Evolutionary conservation across 2,113 vertebrate species (phyloP).

Genomic region (Canis aureus): DNA sequence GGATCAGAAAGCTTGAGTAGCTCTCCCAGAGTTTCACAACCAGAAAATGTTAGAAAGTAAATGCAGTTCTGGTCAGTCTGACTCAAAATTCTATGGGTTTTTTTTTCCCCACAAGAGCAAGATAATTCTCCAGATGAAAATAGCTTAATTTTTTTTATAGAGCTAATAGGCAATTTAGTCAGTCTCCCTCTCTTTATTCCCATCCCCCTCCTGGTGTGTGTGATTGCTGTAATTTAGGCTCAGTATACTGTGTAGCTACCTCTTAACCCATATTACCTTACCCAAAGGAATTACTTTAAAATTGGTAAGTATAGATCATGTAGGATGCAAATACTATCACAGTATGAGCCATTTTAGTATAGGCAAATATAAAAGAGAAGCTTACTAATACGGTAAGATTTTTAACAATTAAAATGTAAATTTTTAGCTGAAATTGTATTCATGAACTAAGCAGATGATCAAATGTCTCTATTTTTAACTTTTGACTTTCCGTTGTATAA

Average conservation of each 20-base stretch:
- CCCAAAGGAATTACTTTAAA: constrained; percentile 25
- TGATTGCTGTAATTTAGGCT: not conserved
- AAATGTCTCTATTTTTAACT: not conserved
- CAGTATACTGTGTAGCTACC: not conserved
- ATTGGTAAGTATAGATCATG: not conserved
- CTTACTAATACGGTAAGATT: not conserved
- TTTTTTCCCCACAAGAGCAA: not conserved
- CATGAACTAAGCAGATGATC: not conserved
- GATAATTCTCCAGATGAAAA: not conserved
- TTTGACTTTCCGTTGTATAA: not conserved
- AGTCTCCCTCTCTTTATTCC: constrained; percentile 1
- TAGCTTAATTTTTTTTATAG: not conserved
- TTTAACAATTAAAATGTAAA: not conserved
- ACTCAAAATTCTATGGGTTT: not conserved
- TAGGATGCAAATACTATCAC: not conserved
- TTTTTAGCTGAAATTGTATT: not conserved
- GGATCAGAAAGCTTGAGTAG: not conserved
- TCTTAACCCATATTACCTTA: constrained; percentile 5
- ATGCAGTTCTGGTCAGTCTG: not conserved
- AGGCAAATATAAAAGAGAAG: not conserved
- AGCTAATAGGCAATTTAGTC: not conserved
- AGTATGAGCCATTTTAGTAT: not conserved
- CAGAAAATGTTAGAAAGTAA: not conserved
- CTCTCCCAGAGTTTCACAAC: not conserved
- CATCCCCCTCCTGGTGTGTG: not conserved